phyloP scores from a whole-genome alignment of 1,140 invertebrate species.

The Hestina assimilis region DNA sequence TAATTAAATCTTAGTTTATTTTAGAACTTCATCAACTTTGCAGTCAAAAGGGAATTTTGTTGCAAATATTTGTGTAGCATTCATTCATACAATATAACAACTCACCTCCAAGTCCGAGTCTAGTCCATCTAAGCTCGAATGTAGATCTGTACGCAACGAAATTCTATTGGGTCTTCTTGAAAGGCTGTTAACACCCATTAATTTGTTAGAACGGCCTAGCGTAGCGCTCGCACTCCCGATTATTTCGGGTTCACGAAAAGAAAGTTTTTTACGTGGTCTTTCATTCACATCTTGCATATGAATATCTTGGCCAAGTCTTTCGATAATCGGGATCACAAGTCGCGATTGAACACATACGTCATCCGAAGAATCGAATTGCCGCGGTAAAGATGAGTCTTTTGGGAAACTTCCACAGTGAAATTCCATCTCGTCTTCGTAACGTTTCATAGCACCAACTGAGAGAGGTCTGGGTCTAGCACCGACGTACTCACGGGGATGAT shows the following conservation, averaged over 20 bases:
- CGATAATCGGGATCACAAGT: constrained; percentile 65
- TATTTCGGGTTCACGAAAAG: constrained; percentile 91
- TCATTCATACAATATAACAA: constrained; percentile 1
- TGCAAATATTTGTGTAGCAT: not conserved
- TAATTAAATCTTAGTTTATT: not conserved
- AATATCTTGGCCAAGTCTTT: constrained; percentile 56
- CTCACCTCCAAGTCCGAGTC: constrained; percentile 68
- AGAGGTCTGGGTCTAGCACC: constrained; percentile 47
- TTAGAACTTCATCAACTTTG: not conserved
- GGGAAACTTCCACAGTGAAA: constrained; percentile 42
- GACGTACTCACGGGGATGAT: constrained; percentile 36
- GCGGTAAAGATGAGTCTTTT: constrained; percentile 44
- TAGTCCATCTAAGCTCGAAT: constrained; percentile 50
- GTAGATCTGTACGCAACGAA: constrained; percentile 47
- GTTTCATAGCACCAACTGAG: constrained; percentile 54
- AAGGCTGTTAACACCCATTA: constrained; percentile 69
- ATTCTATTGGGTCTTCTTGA: constrained; percentile 51
- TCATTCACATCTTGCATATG: constrained; percentile 76
- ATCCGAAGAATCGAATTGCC: constrained; percentile 56
- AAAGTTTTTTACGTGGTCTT: constrained; percentile 89
- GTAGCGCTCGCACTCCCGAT: constrained; percentile 64
- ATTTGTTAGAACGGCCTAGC: constrained; percentile 53
- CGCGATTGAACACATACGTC: constrained; percentile 65
- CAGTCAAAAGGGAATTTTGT: not conserved
- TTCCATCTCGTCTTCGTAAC: constrained; percentile 52